Percentiles rank a stretch among this genome's conserved stretches.
These are phyloP conservation scores for Amphiprion percula DNA, from an alignment of 2,113 vertebrate species.

Conservation along the genomic window DNA sequence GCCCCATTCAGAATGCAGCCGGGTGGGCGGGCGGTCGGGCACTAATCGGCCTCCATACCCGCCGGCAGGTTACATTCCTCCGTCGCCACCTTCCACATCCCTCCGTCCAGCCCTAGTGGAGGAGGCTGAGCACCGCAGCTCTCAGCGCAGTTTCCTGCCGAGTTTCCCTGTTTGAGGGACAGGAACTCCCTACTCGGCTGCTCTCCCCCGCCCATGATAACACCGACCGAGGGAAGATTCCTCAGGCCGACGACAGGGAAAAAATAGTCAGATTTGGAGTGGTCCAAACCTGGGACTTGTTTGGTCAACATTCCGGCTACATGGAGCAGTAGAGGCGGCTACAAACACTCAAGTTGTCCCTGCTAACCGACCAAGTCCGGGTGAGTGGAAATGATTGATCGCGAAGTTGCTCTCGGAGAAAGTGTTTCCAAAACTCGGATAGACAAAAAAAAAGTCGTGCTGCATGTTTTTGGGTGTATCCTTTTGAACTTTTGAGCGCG, in stretches of 20 bases:
- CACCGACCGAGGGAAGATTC: conserved; percentile 60
- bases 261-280: neutral
- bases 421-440: conserved; percentile 8
- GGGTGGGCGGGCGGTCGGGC: neutral
- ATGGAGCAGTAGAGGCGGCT: conserved; percentile 50
- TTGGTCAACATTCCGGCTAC: conserved; percentile 5
- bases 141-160: conserved; percentile 77
- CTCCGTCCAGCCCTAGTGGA: conserved; percentile 65
- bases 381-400: conserved; percentile 66
- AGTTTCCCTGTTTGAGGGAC: conserved; percentile 83
- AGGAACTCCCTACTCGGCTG: conserved; percentile 81
- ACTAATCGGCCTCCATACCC: neutral
- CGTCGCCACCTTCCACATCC: conserved; percentile 16
- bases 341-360: conserved; percentile 39
- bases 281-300: neutral
- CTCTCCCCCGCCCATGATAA: conserved; percentile 73
- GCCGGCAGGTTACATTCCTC: conserved; percentile 49
- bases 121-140: conserved; percentile 43
- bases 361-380: conserved; percentile 47
- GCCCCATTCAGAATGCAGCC: neutral
- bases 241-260: conserved; percentile 19
- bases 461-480: conserved; percentile 39
- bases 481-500: neutral
- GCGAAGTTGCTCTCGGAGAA: conserved; percentile 39
- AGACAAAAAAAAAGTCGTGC: conserved; percentile 16